A percentile compares a stretch with the other conserved stretches of the same genome.
Evolutionary conservation across 2,797 vertebrate species (phyloP).

Genomic region (Etheostoma nigrum): DNA sequence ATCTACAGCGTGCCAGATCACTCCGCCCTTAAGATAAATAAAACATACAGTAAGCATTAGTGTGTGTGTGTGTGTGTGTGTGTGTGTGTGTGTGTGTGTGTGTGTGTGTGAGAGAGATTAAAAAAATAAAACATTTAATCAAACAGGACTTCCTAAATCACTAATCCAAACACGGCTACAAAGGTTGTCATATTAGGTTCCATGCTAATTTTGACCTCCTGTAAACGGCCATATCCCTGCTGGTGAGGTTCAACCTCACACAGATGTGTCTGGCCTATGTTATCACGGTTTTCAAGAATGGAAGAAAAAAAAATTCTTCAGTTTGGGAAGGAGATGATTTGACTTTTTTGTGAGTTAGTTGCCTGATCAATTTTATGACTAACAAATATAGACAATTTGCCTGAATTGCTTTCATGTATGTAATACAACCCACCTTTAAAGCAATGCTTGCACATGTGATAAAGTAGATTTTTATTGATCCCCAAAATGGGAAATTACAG

Average conservation of each 20-base stretch:
- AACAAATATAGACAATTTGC: background rate
- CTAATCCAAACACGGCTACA: background rate
- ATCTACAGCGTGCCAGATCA: constrained; percentile 6
- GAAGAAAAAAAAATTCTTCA: background rate
- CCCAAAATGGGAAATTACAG: no score
- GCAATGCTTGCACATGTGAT: background rate
- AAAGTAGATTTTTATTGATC: no score
- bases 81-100: no score
- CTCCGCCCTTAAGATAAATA: background rate
- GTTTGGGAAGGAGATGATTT: background rate
- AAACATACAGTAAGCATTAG: background rate
- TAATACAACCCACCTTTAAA: background rate
- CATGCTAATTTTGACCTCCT: background rate
- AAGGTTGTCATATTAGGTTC: constrained; percentile 4
- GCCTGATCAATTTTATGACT: background rate
- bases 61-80: background rate
- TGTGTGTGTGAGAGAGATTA: background rate
- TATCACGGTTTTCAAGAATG: background rate
- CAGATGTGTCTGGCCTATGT: constrained; percentile 11
- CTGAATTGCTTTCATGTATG: background rate
- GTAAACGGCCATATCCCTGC: background rate
- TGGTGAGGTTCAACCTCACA: constrained; percentile 6
- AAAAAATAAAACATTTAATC: background rate
- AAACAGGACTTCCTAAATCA: background rate
- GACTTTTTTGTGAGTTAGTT: background rate